Evolutionary conservation across 2,113 vertebrate genomes (phyloP).

Genomic region (Rhizomys pruinosus): DNA sequence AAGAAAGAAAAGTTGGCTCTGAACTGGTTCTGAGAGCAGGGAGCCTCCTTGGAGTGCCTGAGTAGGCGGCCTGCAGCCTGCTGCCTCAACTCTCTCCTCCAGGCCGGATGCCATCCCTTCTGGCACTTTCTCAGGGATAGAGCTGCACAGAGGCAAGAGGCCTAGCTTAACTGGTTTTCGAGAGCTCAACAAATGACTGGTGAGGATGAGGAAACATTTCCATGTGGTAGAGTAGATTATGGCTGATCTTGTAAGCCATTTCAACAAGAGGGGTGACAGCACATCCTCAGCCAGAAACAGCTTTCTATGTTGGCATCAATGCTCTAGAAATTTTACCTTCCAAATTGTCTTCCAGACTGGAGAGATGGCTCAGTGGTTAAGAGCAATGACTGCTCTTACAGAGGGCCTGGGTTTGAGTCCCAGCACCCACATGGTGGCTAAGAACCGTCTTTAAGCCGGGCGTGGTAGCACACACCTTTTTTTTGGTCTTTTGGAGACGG

Average conservation of each 20-base stretch:
- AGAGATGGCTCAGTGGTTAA: too few species aligned
- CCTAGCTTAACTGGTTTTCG: background rate
- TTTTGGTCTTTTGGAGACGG: too few species aligned
- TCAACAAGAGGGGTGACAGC: background rate
- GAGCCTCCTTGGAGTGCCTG: conserved; percentile 23
- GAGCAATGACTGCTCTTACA: too few species aligned
- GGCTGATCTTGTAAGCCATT: background rate
- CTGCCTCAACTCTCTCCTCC: conserved; percentile 31
- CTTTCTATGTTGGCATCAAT: background rate
- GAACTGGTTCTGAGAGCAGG: conserved; percentile 40
- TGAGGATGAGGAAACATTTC: background rate
- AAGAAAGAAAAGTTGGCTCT: conserved; percentile 56
- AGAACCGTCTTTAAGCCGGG: too few species aligned
- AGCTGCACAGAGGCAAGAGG: background rate
- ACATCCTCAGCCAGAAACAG: background rate
- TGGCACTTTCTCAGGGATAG: conserved; percentile 6
- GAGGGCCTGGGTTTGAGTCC: too few species aligned
- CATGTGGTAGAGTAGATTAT: fast-evolving
- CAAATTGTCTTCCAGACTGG: too few species aligned
- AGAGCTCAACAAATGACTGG: background rate
- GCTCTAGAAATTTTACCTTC: conserved; percentile 3
- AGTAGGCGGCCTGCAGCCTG: background rate
- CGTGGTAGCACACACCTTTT: too few species aligned
- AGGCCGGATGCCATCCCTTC: conserved; percentile 44
- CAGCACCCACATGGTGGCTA: too few species aligned